Conservation (phyloP, 2,888 invertebrate species). For the Nephrotoma guestfalica region DNA sequence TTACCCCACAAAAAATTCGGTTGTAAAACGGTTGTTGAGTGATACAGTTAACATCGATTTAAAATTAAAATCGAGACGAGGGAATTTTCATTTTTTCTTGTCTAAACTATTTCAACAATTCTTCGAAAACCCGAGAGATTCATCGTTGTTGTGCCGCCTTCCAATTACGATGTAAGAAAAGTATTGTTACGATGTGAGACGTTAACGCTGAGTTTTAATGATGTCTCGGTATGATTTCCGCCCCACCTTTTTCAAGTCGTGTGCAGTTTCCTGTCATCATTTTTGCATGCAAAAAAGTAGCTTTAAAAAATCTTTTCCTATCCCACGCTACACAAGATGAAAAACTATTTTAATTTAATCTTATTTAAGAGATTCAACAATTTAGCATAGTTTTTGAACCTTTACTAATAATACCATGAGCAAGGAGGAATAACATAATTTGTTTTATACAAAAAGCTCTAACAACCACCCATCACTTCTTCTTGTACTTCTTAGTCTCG, state of each 20-base stretch:
- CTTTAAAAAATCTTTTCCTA: not conserved
- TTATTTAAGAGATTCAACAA: not conserved
- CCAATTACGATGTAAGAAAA: not conserved
- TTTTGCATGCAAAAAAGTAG: too few species aligned
- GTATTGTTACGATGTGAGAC: too few species aligned
- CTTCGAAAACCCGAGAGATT: not conserved
- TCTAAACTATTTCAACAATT: not conserved
- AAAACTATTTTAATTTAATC: not conserved
- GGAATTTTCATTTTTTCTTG: not conserved
- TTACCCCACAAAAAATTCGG: too few species aligned
- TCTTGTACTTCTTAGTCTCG: too few species aligned
- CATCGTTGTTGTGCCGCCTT: not conserved
- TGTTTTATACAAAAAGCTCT: not conserved
- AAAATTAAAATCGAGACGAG: not conserved
- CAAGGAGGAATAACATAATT: not conserved
- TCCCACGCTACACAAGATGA: not conserved
- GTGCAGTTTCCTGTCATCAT: too few species aligned
- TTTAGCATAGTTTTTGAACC: not conserved
- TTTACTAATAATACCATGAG: not conserved
- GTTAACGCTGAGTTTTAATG: too few species aligned
- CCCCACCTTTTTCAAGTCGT: too few species aligned
- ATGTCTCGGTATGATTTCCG: too few species aligned
- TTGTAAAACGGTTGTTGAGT: too few species aligned
- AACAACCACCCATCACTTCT: not conserved
- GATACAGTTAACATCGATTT: not conserved